These are phyloP conservation scores for Ischnus inquisitorius DNA, from an alignment of 2,888 invertebrate genomes.

Conservation along the genomic window DNA sequence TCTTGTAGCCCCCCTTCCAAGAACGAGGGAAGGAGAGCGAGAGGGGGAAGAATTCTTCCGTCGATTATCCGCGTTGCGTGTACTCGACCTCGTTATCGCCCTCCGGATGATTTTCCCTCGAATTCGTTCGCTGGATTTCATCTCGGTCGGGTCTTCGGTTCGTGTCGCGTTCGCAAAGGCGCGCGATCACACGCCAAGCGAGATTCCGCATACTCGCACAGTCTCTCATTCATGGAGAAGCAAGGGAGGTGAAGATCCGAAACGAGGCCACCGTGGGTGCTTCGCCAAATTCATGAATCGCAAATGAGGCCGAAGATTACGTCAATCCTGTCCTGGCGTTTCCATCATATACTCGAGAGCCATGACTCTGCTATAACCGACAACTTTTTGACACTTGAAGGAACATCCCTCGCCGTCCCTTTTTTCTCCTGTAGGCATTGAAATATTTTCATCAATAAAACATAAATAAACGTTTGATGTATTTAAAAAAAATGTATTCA, in stretches of 20 bases:
- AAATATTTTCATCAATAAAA: not conserved
- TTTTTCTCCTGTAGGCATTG: not conserved
- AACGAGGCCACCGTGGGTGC: constrained; percentile 74
- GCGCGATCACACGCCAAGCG: constrained; percentile 50
- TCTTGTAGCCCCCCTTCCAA: constrained; percentile 10
- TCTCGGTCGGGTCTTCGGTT: constrained; percentile 22
- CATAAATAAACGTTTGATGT: not conserved
- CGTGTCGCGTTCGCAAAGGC: constrained; percentile 56
- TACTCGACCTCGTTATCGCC: constrained; percentile 76
- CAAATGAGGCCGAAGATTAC: constrained; percentile 79
- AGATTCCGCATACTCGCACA: constrained; percentile 16
- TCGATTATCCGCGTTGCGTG: constrained; percentile 72
- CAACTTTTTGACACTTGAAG: constrained; percentile 49
- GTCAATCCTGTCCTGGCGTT: constrained; percentile 77
- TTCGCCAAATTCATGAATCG: constrained; percentile 77
- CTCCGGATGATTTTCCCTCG: constrained; percentile 75
- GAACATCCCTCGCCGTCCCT: not conserved
- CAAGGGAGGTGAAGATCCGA: constrained; percentile 52
- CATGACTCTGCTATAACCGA: not conserved
- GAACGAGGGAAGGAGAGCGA: constrained; percentile 26
- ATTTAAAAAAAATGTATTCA: not conserved
- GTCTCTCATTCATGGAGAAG: constrained; percentile 67
- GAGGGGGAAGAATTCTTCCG: constrained; percentile 38
- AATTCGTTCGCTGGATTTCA: constrained; percentile 66
- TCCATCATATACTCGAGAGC: constrained; percentile 59